Conservation (phyloP, 2,113 vertebrate species). For the Reinhardtius hippoglossoides region DNA sequence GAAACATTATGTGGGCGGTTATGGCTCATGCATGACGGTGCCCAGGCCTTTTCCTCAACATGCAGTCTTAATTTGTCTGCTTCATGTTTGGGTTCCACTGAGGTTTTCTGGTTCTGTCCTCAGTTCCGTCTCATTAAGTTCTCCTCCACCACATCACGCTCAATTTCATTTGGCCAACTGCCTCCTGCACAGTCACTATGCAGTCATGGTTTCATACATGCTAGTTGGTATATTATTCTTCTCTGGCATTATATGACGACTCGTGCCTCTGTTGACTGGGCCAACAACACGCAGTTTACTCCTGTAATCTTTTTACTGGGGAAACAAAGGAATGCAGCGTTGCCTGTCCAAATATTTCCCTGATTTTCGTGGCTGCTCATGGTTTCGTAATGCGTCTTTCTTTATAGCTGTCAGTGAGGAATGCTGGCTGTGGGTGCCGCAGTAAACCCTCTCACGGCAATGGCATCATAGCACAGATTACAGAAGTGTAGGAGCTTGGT, state of each 20-base stretch:
- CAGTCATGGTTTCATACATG: conserved; percentile 26
- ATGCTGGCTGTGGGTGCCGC: conserved; percentile 57
- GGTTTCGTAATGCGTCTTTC: conserved; percentile 67
- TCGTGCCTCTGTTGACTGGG: conserved; percentile 26
- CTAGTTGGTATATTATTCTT: conserved; percentile 2
- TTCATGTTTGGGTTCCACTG: conserved; percentile 62
- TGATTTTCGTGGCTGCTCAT: conserved; percentile 61
- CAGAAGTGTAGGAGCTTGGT: conserved; percentile 22
- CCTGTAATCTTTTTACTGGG: conserved; percentile 50
- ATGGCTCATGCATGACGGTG: not conserved
- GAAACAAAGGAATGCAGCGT: conserved; percentile 64
- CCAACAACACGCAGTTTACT: conserved; percentile 33
- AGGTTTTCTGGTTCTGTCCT: conserved; percentile 72
- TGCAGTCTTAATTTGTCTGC: conserved; percentile 68
- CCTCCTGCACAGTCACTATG: conserved; percentile 25
- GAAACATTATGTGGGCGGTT: too few relatives aligned
- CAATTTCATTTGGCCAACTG: conserved; percentile 62
- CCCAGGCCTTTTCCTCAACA: conserved; percentile 32
- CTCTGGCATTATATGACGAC: conserved; percentile 11
- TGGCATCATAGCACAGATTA: conserved; percentile 59
- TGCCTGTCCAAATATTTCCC: conserved; percentile 63
- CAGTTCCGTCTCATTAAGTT: conserved; percentile 75
- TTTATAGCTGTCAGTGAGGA: conserved; percentile 73
- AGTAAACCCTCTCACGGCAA: conserved; percentile 71
- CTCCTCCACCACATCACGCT: conserved; percentile 65